Evolutionary conservation across 2,113 vertebrate species (phyloP).

Genomic region (Brachionichthys hirsutus): DNA sequence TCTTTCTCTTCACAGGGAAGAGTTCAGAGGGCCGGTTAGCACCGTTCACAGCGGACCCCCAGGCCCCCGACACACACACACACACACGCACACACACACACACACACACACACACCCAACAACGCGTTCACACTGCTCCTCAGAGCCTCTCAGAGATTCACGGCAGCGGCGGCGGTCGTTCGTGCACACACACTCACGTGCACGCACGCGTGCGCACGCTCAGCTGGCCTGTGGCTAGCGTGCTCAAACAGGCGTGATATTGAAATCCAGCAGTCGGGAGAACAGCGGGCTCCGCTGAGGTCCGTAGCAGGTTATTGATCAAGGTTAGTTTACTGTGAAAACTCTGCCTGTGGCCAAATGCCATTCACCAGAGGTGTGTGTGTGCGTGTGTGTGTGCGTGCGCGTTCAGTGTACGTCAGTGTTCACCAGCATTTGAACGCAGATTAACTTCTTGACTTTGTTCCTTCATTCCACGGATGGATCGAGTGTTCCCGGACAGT

Average conservation of each 20-base stretch:
- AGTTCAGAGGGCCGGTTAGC: slow-evolving; percentile 77
- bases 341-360: slow-evolving; percentile 69
- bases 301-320: slow-evolving; percentile 81
- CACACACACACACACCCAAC: slow-evolving; percentile 24
- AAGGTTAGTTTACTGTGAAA: slow-evolving; percentile 79
- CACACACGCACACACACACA: slow-evolving; percentile 28
- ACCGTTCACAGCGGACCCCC: slow-evolving; percentile 65
- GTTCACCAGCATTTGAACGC: background rate
- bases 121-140: slow-evolving; percentile 46
- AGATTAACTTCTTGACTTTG: background rate
- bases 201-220: slow-evolving; percentile 26
- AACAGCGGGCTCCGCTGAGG: slow-evolving; percentile 73
- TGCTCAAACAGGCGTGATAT: slow-evolving; percentile 82
- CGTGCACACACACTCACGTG: slow-evolving; percentile 15
- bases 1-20: slow-evolving; percentile 72
- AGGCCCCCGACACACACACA: slow-evolving; percentile 47
- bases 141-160: slow-evolving; percentile 54
- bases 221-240: slow-evolving; percentile 73
- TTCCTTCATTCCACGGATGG: background rate
- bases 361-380: slow-evolving; percentile 59
- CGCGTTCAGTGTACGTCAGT: background rate
- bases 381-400: slow-evolving; percentile 9
- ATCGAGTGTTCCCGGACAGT: no score
- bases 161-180: slow-evolving; percentile 46
- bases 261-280: slow-evolving; percentile 76